Evolutionary conservation across 2,888 invertebrate genomes (phyloP), one percentile per base, ranked within the genome.

Genomic region (Peribatodes rhomboidaria): DNA sequence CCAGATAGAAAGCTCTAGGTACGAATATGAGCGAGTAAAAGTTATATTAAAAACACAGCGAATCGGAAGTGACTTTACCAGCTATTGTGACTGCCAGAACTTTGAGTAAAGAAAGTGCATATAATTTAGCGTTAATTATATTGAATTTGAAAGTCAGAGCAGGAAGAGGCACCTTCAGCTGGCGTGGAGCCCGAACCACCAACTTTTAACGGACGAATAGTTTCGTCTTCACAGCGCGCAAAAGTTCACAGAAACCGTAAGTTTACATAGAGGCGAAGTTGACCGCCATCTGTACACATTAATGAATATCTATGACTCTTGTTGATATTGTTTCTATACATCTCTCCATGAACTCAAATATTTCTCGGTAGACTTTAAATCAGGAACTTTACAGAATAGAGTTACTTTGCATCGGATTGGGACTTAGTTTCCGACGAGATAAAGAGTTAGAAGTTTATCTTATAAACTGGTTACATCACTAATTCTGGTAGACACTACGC

Each of bases 221-320:
- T 73, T 73, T 67, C 56, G 60, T 52, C 59, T 59, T 67, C 50
- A 31, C 65, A 65, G 68, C 61, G 66, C 67, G 53, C 60, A 65
- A 53, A 68, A 67, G 61, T 74, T 76, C 64, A 72, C 69, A 65
- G 72, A 70, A 68, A 67, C 71, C 53, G 71, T 73, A 77, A 83
- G 78, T 81, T 82, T 75, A n/a, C n/a, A n/a, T n/a, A 76, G 74
- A 78, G 76, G 72, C 75, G 60, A 78, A 85, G 80, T 85, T 82
- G 82, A 82, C 85, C 79, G 75, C 72, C 75, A 74, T 78, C 75
- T 68, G 77, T 79, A 79, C 72, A 81, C 79, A 83, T 81, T 85
- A 86, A 86, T 86, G 85, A 83, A 84, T 85, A 86, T 85, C 81
- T 84, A 85, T 80, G 82, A 76, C 77, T 82, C 76, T 82, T 81